Conservation (phyloP, 2,113 vertebrate species). For the Hipposideros armiger region DNA sequence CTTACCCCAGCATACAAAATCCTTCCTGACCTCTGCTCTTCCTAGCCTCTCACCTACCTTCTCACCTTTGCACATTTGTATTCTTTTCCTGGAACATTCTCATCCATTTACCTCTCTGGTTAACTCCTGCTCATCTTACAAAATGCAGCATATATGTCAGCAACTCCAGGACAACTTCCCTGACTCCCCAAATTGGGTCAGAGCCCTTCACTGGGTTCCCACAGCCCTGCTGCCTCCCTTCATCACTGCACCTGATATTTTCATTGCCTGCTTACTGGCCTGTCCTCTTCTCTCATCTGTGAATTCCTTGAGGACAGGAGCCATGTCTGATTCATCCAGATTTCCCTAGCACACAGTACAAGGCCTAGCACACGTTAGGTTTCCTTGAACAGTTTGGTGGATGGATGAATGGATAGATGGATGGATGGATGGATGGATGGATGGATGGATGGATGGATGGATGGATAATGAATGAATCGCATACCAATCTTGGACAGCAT, state of each 20-base stretch:
- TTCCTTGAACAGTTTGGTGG: constrained; percentile 44
- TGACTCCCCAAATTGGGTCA: not conserved
- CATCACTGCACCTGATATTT: not conserved
- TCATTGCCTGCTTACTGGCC: not conserved
- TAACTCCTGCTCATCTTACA: not conserved
- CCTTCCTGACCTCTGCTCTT: not conserved
- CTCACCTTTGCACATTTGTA: not conserved
- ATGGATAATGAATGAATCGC: constrained; percentile 58
- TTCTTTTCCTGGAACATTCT: constrained; percentile 16
- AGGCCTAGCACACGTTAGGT: not conserved
- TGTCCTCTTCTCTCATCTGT: not conserved
- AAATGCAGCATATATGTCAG: not conserved
- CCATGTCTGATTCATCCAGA: not conserved
- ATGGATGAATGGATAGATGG: not conserved
- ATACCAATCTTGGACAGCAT: constrained; percentile 98
- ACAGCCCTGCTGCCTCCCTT: not conserved
- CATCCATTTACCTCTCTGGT: not conserved
- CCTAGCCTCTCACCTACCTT: not conserved
- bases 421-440: not conserved
- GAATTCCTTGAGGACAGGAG: not conserved
- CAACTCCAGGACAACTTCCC: not conserved
- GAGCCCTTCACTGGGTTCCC: not conserved
- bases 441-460: not conserved
- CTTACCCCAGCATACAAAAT: not conserved
- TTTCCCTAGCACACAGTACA: constrained; percentile 14